phyloP scores from a whole-genome alignment of 2,888 invertebrate genomes.

The Palloptera scutellata region DNA sequence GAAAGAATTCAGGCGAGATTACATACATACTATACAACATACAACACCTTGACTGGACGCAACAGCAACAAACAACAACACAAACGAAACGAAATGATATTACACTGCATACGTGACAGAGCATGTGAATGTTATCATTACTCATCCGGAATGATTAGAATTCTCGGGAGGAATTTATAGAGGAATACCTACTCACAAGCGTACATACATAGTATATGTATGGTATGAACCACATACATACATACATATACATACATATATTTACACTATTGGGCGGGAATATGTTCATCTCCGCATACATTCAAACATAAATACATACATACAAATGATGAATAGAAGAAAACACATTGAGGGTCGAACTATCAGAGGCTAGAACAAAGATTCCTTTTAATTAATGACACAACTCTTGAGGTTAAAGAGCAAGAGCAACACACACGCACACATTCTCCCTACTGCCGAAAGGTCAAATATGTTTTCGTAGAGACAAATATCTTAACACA shows the following conservation, averaged over 20 bases:
- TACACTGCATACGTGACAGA: slow-evolving; percentile 23
- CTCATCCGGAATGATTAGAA: slow-evolving; percentile 54
- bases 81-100: slow-evolving; percentile 33
- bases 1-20: slow-evolving; percentile 9
- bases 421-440: slow-evolving; percentile 24
- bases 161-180: slow-evolving; percentile 49
- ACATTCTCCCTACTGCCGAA: slow-evolving; percentile 23
- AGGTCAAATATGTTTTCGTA: slow-evolving; percentile 40
- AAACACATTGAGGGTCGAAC: slow-evolving; percentile 12
- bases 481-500: slow-evolving; percentile 46
- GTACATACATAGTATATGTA: too few species aligned
- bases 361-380: slow-evolving; percentile 16
- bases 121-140: slow-evolving; percentile 47
- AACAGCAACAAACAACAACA: slow-evolving; percentile 16
- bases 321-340: background rate
- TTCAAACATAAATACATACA: background rate
- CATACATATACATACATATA: too few species aligned
- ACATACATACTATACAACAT: too few species aligned
- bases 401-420: background rate
- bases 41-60: slow-evolving; percentile 6
- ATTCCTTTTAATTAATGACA: slow-evolving; percentile 35
- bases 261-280: too few species aligned
- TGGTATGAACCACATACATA: too few species aligned
- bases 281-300: too few species aligned
- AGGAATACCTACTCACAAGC: slow-evolving; percentile 16